These are phyloP conservation scores for Lycodopsis pacificus DNA, from an alignment of 2,797 vertebrate species.

Conservation along the genomic window DNA sequence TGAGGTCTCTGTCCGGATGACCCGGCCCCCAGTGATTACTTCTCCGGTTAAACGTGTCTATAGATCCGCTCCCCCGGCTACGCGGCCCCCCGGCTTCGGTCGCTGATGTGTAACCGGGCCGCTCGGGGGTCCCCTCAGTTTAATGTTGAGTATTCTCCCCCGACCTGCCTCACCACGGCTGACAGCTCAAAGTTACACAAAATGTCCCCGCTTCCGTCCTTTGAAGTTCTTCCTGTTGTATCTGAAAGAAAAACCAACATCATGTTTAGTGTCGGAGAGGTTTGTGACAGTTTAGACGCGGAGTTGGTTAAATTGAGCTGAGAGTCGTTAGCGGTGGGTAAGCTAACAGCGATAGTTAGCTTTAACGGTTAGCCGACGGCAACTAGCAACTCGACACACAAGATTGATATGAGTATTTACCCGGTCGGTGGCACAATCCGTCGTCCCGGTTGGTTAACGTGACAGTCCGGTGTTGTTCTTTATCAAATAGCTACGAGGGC, in stretches of 20 bases:
- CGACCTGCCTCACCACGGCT: constrained; percentile 29
- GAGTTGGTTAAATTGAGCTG: constrained; percentile 36
- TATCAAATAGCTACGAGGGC: constrained; percentile 1
- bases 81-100: constrained; percentile 15
- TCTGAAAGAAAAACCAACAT: constrained; percentile 4
- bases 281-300: constrained; percentile 26
- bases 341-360: constrained; percentile 69
- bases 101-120: constrained; percentile 68
- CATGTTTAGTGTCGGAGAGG: background rate
- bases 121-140: constrained; percentile 65
- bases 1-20: constrained; percentile 89
- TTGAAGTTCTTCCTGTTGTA: background rate
- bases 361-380: constrained; percentile 52
- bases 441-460: constrained; percentile 21
- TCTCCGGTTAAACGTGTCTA: constrained; percentile 27
- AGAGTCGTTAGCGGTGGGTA: constrained; percentile 50
- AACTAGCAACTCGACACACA: constrained; percentile 33
- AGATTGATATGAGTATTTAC: constrained; percentile 23
- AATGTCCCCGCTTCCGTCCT: background rate
- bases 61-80: background rate
- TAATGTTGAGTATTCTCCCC: constrained; percentile 36
- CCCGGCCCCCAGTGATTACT: constrained; percentile 74
- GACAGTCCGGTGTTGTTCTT: constrained; percentile 29
- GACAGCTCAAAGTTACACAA: constrained; percentile 51
- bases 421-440: background rate